Conservation (phyloP, 2,113 vertebrate genomes). For the Carlito syrichta region DNA sequence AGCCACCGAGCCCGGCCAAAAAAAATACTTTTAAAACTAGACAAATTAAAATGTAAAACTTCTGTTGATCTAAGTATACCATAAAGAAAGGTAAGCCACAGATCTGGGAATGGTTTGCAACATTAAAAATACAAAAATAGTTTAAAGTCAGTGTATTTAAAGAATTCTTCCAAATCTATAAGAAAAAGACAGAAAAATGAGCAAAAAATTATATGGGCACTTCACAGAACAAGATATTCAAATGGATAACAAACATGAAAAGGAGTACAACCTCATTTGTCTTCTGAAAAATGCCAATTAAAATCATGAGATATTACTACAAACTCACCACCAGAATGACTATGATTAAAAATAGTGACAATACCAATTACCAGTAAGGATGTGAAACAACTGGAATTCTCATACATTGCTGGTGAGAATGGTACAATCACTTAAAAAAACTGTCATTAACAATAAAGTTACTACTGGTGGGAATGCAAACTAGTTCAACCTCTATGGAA, state of each 20-base stretch:
- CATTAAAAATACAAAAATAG: not conserved
- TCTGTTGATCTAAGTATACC: not conserved
- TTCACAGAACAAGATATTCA: not conserved
- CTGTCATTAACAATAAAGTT: conserved; percentile 3
- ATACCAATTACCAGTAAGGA: not conserved
- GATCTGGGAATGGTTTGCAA: not conserved
- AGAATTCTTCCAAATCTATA: conserved; percentile 29
- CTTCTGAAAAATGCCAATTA: conserved; percentile 28
- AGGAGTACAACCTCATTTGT: conserved; percentile 14
- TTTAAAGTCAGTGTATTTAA: not conserved
- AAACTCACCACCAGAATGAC: not conserved
- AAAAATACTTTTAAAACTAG: no score
- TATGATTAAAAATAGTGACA: conserved; percentile 18
- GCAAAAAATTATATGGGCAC: not conserved
- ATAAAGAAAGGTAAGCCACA: conserved; percentile 11
- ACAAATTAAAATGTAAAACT: conserved; percentile 22
- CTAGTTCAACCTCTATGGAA: no score
- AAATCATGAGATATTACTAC: conserved; percentile 11
- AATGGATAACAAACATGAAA: conserved; percentile 18
- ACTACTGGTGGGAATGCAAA: no score
- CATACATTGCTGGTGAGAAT: not conserved
- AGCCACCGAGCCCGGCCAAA: no score
- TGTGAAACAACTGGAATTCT: conserved; percentile 32
- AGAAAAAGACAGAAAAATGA: not conserved
- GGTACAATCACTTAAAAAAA: conserved; percentile 38